Evolutionary conservation across 2,797 vertebrate species (phyloP).

Genomic region (Notolepis coatsorum): DNA sequence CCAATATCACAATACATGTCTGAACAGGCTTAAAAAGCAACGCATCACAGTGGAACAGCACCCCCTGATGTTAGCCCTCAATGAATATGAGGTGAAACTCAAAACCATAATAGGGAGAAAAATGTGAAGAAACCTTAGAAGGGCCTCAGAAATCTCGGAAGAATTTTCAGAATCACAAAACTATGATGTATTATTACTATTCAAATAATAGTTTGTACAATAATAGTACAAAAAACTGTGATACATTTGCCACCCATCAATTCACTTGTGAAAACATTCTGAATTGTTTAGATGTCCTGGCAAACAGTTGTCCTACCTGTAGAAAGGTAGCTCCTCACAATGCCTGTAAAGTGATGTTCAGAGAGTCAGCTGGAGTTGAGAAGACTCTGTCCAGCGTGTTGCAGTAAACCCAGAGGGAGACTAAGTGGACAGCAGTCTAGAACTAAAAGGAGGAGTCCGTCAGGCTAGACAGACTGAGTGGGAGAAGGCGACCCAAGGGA

Average conservation of each 20-base stretch:
- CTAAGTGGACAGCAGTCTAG: constrained; percentile 36
- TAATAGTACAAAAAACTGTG: too few relatives aligned
- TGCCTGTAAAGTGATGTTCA: constrained; percentile 2
- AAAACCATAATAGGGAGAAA: too few relatives aligned
- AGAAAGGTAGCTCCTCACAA: constrained; percentile 1
- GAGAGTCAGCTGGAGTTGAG: constrained; percentile 29
- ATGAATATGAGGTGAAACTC: too few relatives aligned
- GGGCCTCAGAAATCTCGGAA: too few relatives aligned
- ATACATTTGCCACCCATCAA: background rate
- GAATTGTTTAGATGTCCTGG: background rate
- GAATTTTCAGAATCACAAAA: too few relatives aligned
- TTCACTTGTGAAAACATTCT: background rate
- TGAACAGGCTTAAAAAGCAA: too few relatives aligned
- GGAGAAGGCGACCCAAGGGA: constrained; percentile 19
- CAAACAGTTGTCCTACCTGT: constrained; percentile 50
- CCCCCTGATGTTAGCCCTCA: too few relatives aligned
- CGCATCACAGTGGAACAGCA: too few relatives aligned
- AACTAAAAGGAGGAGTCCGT: constrained; percentile 65
- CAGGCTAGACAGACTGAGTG: constrained; percentile 18
- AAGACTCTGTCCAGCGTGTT: constrained; percentile 32
- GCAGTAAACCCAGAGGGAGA: constrained; percentile 37
- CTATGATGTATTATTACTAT: too few relatives aligned
- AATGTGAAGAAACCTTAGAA: too few relatives aligned
- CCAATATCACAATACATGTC: too few relatives aligned
- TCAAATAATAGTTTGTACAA: background rate